These are phyloP conservation scores for Danio jaintianensis DNA, from an alignment of 2,797 vertebrate species.

Conservation along the genomic window DNA sequence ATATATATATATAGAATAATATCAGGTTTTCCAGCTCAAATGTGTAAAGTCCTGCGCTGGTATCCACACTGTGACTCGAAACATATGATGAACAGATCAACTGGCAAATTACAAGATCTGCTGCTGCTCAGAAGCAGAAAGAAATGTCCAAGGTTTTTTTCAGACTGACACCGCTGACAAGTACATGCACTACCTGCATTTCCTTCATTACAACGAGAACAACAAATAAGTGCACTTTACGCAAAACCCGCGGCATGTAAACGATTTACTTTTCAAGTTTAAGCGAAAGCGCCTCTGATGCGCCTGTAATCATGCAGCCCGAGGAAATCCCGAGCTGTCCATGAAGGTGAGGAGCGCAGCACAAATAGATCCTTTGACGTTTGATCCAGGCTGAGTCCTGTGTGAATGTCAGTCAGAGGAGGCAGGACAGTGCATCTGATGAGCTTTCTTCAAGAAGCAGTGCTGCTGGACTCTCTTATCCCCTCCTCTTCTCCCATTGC, in stretches of 20 bases:
- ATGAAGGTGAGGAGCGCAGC: conserved; percentile 54
- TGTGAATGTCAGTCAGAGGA: conserved; percentile 59
- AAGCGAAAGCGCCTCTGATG: conserved; percentile 19
- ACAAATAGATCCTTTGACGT: conserved; percentile 61
- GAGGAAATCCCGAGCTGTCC: conserved; percentile 54
- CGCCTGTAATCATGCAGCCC: conserved; percentile 27
- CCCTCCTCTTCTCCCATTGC: conserved; percentile 74
- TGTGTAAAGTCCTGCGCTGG: conserved; percentile 44
- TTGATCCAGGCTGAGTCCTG: conserved; percentile 59
- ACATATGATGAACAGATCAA: conserved; percentile 50
- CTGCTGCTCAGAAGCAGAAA: conserved; percentile 41
- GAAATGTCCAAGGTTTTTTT: conserved; percentile 48
- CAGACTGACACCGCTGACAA: conserved; percentile 36
- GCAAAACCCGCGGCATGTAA: conserved; percentile 42
- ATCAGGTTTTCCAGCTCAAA: conserved; percentile 44
- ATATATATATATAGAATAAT: background rate
- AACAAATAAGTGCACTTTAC: conserved; percentile 70
- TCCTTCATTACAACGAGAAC: conserved; percentile 44
- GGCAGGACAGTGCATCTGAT: conserved; percentile 61
- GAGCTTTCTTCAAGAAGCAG: conserved; percentile 72
- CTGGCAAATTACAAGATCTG: conserved; percentile 38
- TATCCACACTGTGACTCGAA: conserved; percentile 51
- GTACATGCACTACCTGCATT: conserved; percentile 40
- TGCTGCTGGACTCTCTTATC: conserved; percentile 71
- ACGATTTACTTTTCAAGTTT: conserved; percentile 57